These are phyloP conservation scores for Arothron firmamentum DNA, from an alignment of 2,113 vertebrate genomes.

Conservation along the genomic window DNA sequence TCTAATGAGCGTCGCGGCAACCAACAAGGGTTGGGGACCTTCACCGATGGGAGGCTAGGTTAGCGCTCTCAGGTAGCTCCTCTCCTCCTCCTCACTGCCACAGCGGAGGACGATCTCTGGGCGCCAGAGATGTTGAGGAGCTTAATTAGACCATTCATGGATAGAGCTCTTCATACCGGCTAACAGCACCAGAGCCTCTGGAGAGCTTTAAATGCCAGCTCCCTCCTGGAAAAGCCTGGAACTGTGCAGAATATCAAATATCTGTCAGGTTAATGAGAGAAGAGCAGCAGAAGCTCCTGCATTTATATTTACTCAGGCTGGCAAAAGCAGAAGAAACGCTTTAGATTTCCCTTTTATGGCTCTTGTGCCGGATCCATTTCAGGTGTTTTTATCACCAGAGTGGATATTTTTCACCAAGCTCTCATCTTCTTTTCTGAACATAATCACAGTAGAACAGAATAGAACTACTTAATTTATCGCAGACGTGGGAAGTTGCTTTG, in stretches of 20 bases:
- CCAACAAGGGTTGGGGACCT: conserved; percentile 27
- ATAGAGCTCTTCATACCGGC: conserved; percentile 59
- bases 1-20: conserved; percentile 71
- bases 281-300: conserved; percentile 17
- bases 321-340: neutral
- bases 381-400: neutral
- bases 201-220: conserved; percentile 62
- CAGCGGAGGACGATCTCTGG: conserved; percentile 66
- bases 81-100: conserved; percentile 64
- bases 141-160: conserved; percentile 72
- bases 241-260: conserved; percentile 59
- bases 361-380: neutral
- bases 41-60: conserved; percentile 41
- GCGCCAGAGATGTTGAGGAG: conserved; percentile 65
- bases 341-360: neutral
- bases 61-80: conserved; percentile 22
- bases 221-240: conserved; percentile 47
- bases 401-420: no score
- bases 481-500: no score
- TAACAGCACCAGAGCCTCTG: conserved; percentile 55
- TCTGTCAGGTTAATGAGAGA: conserved; percentile 57
- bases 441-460: no score
- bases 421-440: no score
- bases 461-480: no score
- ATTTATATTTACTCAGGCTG: conserved; percentile 23